These are phyloP conservation scores for Hemistola chrysoprasaria DNA, from an alignment of 2,888 invertebrate species.

Conservation along the genomic window DNA sequence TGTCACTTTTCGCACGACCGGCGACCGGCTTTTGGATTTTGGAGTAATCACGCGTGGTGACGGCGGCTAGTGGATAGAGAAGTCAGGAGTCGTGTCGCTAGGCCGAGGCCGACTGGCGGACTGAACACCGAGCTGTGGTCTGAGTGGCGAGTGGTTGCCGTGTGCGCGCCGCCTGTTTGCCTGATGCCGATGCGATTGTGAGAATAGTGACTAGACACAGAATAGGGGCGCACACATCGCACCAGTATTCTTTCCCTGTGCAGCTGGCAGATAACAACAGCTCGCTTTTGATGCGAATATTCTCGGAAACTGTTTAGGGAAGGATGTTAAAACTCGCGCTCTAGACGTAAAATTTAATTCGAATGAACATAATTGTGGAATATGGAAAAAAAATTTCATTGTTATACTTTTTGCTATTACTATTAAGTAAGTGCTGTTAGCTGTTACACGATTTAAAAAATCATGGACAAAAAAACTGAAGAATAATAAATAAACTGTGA, in stretches of 20 bases:
- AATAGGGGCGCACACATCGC: conserved; percentile 28
- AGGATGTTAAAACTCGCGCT: neutral
- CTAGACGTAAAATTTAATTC: no score
- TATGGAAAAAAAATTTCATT: no score
- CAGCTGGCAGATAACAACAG: conserved; percentile 16
- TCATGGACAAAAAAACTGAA: neutral
- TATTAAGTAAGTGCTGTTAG: no score
- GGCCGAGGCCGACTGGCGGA: conserved; percentile 63
- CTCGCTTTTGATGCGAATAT: conserved; percentile 5
- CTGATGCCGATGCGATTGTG: conserved; percentile 35
- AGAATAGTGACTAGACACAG: conserved; percentile 41
- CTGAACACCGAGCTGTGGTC: conserved; percentile 14
- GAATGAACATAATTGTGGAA: no score
- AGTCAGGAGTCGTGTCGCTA: conserved; percentile 51
- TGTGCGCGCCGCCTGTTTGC: conserved; percentile 39
- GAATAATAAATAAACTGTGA: neutral
- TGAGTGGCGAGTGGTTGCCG: conserved; percentile 18
- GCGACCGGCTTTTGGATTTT: conserved; percentile 60
- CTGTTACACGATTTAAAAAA: no score
- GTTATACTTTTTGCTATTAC: no score
- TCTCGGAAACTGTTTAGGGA: conserved; percentile 1
- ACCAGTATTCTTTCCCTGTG: conserved; percentile 8
- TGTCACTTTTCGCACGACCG: conserved; percentile 70
- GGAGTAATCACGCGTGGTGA: conserved; percentile 55
- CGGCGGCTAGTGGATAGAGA: conserved; percentile 15